Percentiles rank a stretch among this genome's conserved stretches.
Evolutionary conservation across 64 coral and sea anemone genomes (phyloP).

Genomic region (Cladopsammia gracilis): DNA sequence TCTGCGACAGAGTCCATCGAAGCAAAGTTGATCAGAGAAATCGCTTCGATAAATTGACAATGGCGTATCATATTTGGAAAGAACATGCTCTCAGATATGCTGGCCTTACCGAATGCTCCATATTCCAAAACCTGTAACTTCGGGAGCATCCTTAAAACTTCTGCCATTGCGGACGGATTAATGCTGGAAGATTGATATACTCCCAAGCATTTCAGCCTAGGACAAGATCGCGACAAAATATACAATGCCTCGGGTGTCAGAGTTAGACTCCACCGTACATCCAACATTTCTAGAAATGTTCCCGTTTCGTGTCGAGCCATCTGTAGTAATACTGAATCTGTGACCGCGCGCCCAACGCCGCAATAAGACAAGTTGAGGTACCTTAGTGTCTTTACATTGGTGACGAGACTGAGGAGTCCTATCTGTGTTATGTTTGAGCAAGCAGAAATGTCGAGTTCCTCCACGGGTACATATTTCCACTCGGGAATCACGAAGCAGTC

Average conservation of each 20-base stretch:
- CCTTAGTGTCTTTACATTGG: slow-evolving; percentile 72
- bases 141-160: slow-evolving; percentile 83
- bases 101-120: slow-evolving; percentile 98
- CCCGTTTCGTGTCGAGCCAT: slow-evolving; percentile 87
- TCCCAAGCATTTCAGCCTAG: slow-evolving; percentile 90
- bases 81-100: slow-evolving; percentile 96
- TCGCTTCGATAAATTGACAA: slow-evolving; percentile 75
- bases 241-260: slow-evolving; percentile 92
- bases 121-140: slow-evolving; percentile 93
- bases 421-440: slow-evolving; percentile 92
- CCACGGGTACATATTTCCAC: slow-evolving; percentile 85
- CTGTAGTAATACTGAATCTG: slow-evolving; percentile 88
- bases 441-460: slow-evolving; percentile 97
- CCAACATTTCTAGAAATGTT: slow-evolving; percentile 91
- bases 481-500: slow-evolving; percentile 86
- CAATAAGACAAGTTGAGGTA: slow-evolving; percentile 98
- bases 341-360: slow-evolving; percentile 97
- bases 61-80: slow-evolving; percentile 91
- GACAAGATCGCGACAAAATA: slow-evolving; percentile 72
- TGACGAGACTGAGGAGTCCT: slow-evolving; percentile 87
- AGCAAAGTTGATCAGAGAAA: slow-evolving; percentile 97
- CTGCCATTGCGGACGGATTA: slow-evolving; percentile 90
- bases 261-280: slow-evolving; percentile 97
- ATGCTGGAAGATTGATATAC: slow-evolving; percentile 98
- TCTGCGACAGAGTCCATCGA: slow-evolving; percentile 88